Conservation (phyloP, 2,113 vertebrate species). For the Rhipidura dahli region DNA sequence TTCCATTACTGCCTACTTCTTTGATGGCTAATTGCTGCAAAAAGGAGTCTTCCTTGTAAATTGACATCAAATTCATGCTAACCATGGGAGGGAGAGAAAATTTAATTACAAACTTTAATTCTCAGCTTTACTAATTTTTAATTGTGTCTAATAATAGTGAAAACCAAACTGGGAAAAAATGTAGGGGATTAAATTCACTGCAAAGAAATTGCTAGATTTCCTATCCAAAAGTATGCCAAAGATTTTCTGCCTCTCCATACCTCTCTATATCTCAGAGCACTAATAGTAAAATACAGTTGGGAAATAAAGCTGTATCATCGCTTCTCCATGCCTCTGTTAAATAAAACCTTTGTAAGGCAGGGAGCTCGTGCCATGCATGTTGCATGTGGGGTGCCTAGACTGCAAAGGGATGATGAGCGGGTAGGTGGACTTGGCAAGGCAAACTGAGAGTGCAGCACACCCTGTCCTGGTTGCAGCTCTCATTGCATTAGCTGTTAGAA, state of each 20-base stretch:
- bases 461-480: not conserved
- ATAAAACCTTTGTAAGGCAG: not conserved
- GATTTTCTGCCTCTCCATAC: not conserved
- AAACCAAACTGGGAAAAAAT: constrained; percentile 27
- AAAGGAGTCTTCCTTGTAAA: constrained; percentile 2
- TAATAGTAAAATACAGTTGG: constrained; percentile 24
- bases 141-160: constrained; percentile 32
- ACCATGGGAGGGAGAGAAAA: not conserved
- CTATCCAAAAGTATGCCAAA: not conserved
- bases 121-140: constrained; percentile 42
- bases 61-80: not conserved
- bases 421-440: not conserved
- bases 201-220: constrained; percentile 44
- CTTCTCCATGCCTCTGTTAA: not conserved
- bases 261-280: not conserved
- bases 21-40: not conserved
- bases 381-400: not conserved
- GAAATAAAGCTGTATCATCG: not conserved
- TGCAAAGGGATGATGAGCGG: not conserved
- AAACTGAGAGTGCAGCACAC: accelerated
- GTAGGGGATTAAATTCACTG: not conserved
- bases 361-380: accelerated
- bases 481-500: not conserved
- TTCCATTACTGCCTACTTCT: not conserved
- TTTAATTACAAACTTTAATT: constrained; percentile 37